phyloP scores from a whole-genome alignment of 2,888 invertebrate genomes.

The Parnassius orleans region DNA sequence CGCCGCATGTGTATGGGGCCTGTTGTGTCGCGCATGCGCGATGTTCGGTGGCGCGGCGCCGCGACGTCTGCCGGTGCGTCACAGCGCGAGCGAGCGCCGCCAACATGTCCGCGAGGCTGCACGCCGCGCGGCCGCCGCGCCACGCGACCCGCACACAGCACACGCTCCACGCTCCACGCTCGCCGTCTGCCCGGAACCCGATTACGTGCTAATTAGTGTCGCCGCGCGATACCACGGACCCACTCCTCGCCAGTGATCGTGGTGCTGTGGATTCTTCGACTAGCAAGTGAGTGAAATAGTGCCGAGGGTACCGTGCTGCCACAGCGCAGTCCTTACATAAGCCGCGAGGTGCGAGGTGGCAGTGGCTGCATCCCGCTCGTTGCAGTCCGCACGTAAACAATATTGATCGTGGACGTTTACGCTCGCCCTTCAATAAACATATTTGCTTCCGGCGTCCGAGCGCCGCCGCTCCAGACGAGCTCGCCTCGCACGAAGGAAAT shows the following conservation, averaged over 20 bases:
- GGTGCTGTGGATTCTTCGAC: background rate
- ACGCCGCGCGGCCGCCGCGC: constrained; percentile 14
- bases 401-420: constrained; percentile 30
- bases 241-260: constrained; percentile 15
- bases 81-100: constrained; percentile 27
- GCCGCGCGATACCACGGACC: constrained; percentile 13
- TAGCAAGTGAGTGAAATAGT: constrained; percentile 22
- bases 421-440: constrained; percentile 28
- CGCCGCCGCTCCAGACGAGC: constrained; percentile 8
- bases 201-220: constrained; percentile 7
- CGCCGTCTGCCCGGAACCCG: constrained; percentile 12
- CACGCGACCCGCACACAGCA: constrained; percentile 4
- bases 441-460: constrained; percentile 26
- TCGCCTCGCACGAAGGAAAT: constrained; percentile 8
- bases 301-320: constrained; percentile 6
- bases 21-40: constrained; percentile 13
- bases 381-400: constrained; percentile 28
- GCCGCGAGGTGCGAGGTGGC: constrained; percentile 10
- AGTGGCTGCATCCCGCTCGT: constrained; percentile 8
- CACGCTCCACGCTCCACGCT: constrained; percentile 19
- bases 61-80: constrained; percentile 15
- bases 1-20: background rate
- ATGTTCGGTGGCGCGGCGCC: constrained; percentile 16
- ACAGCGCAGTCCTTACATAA: constrained; percentile 28
- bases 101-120: constrained; percentile 27